These are phyloP conservation scores for Thunnus albacares DNA, from an alignment of 2,797 vertebrate species.

Conservation along the genomic window DNA sequence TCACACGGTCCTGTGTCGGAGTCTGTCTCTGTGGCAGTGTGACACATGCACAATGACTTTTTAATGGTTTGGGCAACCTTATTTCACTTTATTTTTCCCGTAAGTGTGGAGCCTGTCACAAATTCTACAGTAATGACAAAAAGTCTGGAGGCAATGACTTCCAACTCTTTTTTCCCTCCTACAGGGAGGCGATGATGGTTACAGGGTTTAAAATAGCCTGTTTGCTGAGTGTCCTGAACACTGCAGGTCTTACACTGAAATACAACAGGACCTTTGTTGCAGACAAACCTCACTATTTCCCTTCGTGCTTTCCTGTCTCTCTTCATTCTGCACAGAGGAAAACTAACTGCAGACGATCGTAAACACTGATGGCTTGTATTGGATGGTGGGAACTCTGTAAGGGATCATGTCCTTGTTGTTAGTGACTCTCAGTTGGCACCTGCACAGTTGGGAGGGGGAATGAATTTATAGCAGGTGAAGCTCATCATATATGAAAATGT, in stretches of 20 bases:
- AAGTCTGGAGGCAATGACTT: not conserved
- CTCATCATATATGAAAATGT: not conserved
- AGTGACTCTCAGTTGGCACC: not conserved
- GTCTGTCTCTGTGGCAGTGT: not conserved
- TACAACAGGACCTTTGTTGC: not conserved
- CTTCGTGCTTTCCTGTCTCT: not conserved
- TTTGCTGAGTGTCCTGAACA: constrained; percentile 18
- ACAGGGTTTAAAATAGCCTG: constrained; percentile 26
- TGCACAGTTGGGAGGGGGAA: not conserved
- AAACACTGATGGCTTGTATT: not conserved
- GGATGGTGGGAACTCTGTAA: not conserved
- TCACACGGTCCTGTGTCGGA: constrained; percentile 29
- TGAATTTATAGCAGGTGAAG: not conserved
- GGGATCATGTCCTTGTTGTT: not conserved
- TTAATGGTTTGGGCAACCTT: constrained; percentile 21
- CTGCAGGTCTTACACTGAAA: not conserved
- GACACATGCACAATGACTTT: constrained; percentile 23
- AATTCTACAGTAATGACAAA: constrained; percentile 4
- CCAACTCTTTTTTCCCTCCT: not conserved
- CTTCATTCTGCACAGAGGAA: not conserved
- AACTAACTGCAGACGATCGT: not conserved
- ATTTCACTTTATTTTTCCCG: constrained; percentile 15
- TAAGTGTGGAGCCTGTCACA: constrained; percentile 30
- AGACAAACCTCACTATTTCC: not conserved
- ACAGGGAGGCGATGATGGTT: not conserved